Conservation (phyloP, 2,888 invertebrate species). For the Tuta absoluta region DNA sequence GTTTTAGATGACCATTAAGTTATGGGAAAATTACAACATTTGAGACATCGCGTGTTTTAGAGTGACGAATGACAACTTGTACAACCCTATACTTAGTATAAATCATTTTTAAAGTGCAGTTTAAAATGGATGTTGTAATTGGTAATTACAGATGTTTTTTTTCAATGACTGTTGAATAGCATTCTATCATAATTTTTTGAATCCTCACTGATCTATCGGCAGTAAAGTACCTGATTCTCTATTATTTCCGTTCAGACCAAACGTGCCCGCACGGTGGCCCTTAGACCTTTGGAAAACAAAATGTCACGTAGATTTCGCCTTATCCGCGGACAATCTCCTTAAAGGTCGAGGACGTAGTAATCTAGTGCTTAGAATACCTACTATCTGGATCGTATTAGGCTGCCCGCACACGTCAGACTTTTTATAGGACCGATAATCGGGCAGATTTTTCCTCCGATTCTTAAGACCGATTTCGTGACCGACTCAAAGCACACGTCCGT, state of each 20-base stretch:
- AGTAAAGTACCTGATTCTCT: not conserved
- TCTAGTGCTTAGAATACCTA: conserved; percentile 4
- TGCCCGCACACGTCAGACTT: no score
- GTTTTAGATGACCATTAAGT: conserved; percentile 4
- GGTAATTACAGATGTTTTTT: not conserved
- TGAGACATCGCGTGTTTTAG: not conserved
- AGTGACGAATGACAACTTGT: not conserved
- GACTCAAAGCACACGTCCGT: no score
- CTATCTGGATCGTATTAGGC: not conserved
- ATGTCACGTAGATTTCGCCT: conserved; percentile 20
- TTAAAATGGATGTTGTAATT: not conserved
- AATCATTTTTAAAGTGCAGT: no score
- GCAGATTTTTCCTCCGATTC: no score
- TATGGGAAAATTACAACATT: not conserved
- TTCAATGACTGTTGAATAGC: no score
- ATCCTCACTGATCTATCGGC: no score
- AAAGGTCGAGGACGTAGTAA: conserved; percentile 22
- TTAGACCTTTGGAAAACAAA: conserved; percentile 9
- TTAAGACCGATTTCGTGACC: no score
- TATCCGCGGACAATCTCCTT: conserved; percentile 20
- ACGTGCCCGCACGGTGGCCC: not conserved
- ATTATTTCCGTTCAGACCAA: conserved; percentile 1
- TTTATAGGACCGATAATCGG: no score
- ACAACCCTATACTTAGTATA: not conserved
- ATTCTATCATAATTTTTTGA: no score